Evolutionary conservation across 1,140 invertebrate genomes (phyloP).

Genomic region (Idris sp.): DNA sequence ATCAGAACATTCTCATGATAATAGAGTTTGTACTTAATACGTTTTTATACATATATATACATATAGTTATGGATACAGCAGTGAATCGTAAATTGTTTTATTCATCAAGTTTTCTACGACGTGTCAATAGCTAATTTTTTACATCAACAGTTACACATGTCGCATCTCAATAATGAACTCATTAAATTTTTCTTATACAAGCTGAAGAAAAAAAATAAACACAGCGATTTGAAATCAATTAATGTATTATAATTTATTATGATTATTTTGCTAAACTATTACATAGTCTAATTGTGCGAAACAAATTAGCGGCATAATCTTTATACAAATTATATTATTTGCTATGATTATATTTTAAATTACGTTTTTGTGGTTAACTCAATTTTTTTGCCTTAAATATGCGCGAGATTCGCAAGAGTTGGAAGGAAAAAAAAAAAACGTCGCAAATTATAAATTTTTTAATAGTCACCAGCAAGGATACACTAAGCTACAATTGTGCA

Average conservation of each 20-base stretch:
- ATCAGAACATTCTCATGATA: constrained; percentile 46
- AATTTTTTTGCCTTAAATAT: constrained; percentile 24
- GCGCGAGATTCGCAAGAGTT: constrained; percentile 1
- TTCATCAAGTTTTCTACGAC: constrained; percentile 31
- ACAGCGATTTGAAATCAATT: too few species aligned
- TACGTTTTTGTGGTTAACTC: constrained; percentile 22
- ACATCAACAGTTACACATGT: constrained; percentile 22
- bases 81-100: constrained; percentile 47
- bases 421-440: constrained; percentile 7
- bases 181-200: too few species aligned
- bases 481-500: constrained; percentile 46
- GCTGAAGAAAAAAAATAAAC: too few species aligned
- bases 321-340: constrained; percentile 8
- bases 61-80: constrained; percentile 37
- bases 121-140: constrained; percentile 40
- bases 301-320: constrained; percentile 8
- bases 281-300: too few species aligned
- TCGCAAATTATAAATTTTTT: constrained; percentile 45
- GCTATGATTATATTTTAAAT: constrained; percentile 12
- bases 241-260: too few species aligned
- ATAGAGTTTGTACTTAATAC: constrained; percentile 28
- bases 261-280: too few species aligned
- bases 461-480: constrained; percentile 39
- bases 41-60: constrained; percentile 36
- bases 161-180: constrained; percentile 20